Evolutionary conservation across 2,113 vertebrate species (phyloP).

Genomic region (Rafetus swinhoei): DNA sequence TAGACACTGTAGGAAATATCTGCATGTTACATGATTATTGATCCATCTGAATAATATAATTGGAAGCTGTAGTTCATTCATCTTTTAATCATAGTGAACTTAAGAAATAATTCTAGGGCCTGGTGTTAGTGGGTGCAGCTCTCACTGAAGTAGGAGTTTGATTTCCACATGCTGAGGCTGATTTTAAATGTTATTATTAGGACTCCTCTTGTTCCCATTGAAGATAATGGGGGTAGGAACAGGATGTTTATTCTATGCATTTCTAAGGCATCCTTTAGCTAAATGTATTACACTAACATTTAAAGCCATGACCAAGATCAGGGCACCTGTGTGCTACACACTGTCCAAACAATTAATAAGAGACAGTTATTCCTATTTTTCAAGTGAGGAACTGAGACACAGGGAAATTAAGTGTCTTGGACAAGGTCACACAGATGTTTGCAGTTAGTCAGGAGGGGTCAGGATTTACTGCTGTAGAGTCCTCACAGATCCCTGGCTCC

Average conservation of each 20-base stretch:
- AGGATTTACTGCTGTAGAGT: no score
- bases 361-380: background rate
- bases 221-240: accelerated
- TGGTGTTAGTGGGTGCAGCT: background rate
- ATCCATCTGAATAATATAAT: background rate
- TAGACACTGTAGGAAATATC: background rate
- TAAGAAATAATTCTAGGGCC: background rate
- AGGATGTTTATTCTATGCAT: background rate
- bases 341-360: background rate
- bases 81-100: background rate
- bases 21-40: accelerated
- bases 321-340: background rate
- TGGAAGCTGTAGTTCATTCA: background rate
- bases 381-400: accelerated
- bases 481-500: no score
- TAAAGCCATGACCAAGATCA: background rate
- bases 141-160: background rate
- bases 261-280: background rate
- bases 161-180: background rate
- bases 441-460: no score
- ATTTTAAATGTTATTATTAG: background rate
- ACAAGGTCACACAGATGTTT: background rate
- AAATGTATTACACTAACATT: accelerated
- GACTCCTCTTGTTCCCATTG: background rate
- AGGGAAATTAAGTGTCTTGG: background rate